Percentiles rank a stretch among this genome's conserved stretches.
Evolutionary conservation across 2,888 invertebrate species (phyloP).

Genomic region (Eristalis intricaria): DNA sequence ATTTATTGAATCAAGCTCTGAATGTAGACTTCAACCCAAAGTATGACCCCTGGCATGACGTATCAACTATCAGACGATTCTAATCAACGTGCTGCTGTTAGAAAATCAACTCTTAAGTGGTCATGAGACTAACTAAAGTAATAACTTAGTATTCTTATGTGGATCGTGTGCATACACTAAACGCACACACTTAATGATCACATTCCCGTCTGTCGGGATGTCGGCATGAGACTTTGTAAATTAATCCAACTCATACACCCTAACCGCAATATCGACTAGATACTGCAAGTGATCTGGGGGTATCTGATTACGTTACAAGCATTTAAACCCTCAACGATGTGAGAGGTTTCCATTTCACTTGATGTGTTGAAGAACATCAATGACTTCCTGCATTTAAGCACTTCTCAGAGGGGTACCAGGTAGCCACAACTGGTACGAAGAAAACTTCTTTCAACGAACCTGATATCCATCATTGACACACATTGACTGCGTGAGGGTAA

Average conservation of each 20-base stretch:
- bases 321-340: not conserved
- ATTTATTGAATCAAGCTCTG: too few relatives aligned
- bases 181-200: not conserved
- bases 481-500: too few relatives aligned
- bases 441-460: too few relatives aligned
- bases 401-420: not conserved
- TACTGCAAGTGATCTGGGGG: not conserved
- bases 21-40: too few relatives aligned
- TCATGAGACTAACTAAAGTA: not conserved
- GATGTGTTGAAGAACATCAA: too few relatives aligned
- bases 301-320: not conserved
- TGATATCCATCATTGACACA: too few relatives aligned
- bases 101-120: not conserved
- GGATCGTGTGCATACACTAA: not conserved
- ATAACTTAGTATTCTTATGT: not conserved
- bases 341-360: not conserved
- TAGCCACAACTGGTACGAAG: too few relatives aligned
- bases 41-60: too few relatives aligned
- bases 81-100: not conserved
- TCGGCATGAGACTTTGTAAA: not conserved
- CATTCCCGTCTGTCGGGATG: not conserved
- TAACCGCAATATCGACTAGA: not conserved
- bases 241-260: not conserved
- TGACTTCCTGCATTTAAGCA: too few relatives aligned
- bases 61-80: too few relatives aligned